Percentiles rank a stretch among this genome's conserved stretches.
phyloP scores from a whole-genome alignment of 2,888 invertebrate species.

The Apodemia duryi region DNA sequence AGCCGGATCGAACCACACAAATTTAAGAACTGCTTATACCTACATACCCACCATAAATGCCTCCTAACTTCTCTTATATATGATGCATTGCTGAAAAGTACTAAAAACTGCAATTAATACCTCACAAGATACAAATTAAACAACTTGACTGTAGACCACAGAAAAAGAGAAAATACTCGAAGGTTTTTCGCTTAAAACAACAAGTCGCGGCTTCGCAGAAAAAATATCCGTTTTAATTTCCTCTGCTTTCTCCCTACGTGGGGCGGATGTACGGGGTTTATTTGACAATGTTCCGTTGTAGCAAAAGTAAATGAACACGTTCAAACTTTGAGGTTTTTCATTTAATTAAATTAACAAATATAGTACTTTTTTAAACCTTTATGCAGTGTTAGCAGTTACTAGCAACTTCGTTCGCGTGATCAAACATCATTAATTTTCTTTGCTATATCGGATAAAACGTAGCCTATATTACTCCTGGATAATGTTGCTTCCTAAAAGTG shows the following conservation, averaged over 20 bases:
- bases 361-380: too few species aligned
- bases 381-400: too few species aligned
- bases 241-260: constrained; percentile 30
- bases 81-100: background rate
- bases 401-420: too few species aligned
- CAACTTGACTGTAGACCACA: constrained; percentile 19
- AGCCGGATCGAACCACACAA: too few species aligned
- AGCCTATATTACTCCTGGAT: too few species aligned
- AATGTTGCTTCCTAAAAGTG: too few species aligned
- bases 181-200: constrained; percentile 32
- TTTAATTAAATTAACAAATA: background rate
- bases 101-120: constrained; percentile 2
- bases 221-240: constrained; percentile 45
- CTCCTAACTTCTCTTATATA: too few species aligned
- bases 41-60: too few species aligned
- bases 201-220: constrained; percentile 31
- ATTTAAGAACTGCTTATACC: too few species aligned
- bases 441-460: too few species aligned
- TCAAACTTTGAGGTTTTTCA: constrained; percentile 2
- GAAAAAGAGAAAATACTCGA: constrained; percentile 19
- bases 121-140: constrained; percentile 18
- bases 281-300: constrained; percentile 23
- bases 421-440: too few species aligned
- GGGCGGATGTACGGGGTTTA: constrained; percentile 29
- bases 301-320: constrained; percentile 17